These are phyloP conservation scores for Atherinomorus stipes DNA, from an alignment of 2,113 vertebrate species.

Conservation along the genomic window DNA sequence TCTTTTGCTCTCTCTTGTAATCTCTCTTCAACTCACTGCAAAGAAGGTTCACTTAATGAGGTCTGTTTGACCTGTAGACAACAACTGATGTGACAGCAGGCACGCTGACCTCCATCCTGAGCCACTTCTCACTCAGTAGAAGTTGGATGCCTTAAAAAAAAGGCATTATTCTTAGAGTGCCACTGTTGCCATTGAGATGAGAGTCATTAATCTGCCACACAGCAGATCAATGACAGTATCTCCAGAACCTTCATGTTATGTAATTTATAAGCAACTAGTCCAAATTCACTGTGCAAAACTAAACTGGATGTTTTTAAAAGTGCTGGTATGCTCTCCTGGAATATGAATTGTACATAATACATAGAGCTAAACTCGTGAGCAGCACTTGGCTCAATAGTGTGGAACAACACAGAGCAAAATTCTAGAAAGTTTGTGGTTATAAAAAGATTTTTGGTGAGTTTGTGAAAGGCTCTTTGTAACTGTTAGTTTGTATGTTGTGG, in stretches of 20 bases:
- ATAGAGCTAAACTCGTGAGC: conserved; percentile 10
- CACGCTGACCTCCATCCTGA: too few relatives aligned
- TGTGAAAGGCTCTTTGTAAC: conserved; percentile 8
- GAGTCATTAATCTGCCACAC: neutral
- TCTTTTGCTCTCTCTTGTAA: too few relatives aligned
- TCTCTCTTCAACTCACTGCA: too few relatives aligned
- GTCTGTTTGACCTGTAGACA: too few relatives aligned
- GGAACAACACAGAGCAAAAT: neutral
- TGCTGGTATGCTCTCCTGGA: neutral
- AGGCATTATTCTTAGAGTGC: neutral
- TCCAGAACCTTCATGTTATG: neutral
- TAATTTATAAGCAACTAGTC: neutral
- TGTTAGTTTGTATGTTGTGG: conserved; percentile 15
- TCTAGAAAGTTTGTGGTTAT: conserved; percentile 24
- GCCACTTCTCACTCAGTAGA: too few relatives aligned
- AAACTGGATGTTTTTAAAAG: neutral
- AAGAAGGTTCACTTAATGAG: too few relatives aligned
- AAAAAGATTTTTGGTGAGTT: conserved; percentile 29
- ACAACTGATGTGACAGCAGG: too few relatives aligned
- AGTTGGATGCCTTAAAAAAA: neutral
- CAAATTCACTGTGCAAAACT: neutral
- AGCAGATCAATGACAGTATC: too few relatives aligned
- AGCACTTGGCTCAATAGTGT: conserved; percentile 1
- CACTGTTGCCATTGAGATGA: neutral
- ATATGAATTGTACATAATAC: conserved; percentile 6